phyloP scores from a whole-genome alignment of 2,888 invertebrate species.

The Petrolisthes cinctipes region DNA sequence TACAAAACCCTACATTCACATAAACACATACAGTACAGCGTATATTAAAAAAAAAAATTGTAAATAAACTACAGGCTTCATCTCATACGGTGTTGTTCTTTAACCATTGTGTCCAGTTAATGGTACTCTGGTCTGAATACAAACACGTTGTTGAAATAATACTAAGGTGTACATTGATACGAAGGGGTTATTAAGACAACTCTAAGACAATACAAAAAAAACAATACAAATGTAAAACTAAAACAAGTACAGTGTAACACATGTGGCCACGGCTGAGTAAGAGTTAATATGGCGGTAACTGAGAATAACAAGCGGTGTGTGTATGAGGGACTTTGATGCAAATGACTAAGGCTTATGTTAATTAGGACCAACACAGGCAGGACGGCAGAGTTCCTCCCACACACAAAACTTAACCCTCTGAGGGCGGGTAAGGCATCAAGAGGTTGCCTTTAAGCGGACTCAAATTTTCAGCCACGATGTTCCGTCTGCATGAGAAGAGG shows the following conservation, averaged over 20 bases:
- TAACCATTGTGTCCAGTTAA: no score
- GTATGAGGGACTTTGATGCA: constrained; percentile 40
- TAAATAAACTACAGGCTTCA: no score
- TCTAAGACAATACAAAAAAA: no score
- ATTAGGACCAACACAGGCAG: constrained; percentile 39
- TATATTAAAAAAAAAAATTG: no score
- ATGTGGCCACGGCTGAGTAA: background rate
- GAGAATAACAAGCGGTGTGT: constrained; percentile 30
- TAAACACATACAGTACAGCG: no score
- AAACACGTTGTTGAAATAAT: no score
- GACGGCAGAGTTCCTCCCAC: constrained; percentile 30
- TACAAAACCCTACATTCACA: no score
- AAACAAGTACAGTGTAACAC: background rate
- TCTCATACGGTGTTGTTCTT: no score
- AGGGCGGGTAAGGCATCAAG: constrained; percentile 30
- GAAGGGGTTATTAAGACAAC: no score
- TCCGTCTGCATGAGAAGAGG: background rate
- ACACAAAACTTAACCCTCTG: constrained; percentile 30
- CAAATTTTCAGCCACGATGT: constrained; percentile 37
- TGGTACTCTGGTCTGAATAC: no score
- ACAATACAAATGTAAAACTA: background rate
- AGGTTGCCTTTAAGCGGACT: constrained; percentile 23
- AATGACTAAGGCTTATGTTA: constrained; percentile 40
- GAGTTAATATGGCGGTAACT: background rate
- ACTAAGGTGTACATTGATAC: no score